These are phyloP conservation scores for Mesoclemmys tuberculata DNA, from an alignment of 2,113 vertebrate species.

Conservation along the genomic window DNA sequence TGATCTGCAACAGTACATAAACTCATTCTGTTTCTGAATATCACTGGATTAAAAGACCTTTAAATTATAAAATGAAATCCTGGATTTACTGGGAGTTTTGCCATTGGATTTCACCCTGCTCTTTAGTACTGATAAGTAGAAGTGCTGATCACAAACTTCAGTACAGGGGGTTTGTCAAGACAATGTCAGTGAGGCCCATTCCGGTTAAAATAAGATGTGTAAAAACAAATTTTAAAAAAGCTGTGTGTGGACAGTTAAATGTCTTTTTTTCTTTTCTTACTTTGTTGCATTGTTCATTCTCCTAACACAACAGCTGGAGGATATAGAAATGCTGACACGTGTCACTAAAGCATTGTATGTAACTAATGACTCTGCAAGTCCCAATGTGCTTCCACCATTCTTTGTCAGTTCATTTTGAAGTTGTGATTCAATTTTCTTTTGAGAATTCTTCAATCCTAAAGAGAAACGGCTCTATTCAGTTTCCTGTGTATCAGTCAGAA, in stretches of 20 bases:
- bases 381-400: background rate
- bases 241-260: background rate
- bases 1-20: background rate
- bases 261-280: background rate
- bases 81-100: background rate
- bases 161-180: background rate
- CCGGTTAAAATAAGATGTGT: background rate
- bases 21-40: background rate
- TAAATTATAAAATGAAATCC: background rate
- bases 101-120: background rate
- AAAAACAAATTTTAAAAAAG: background rate
- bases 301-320: background rate
- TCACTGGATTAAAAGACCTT: background rate
- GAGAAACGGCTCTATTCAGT: background rate
- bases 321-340: background rate
- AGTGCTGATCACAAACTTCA: background rate
- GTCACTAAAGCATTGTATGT: background rate
- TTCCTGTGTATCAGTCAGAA: background rate
- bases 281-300: background rate
- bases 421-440: background rate
- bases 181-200: background rate
- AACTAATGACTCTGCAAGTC: background rate
- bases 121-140: background rate
- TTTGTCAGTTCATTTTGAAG: background rate
- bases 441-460: background rate